Evolutionary conservation across 2,797 vertebrate genomes (phyloP), one percentile per base, ranked within the genome.

Genomic region (Meriones psammophilus): DNA sequence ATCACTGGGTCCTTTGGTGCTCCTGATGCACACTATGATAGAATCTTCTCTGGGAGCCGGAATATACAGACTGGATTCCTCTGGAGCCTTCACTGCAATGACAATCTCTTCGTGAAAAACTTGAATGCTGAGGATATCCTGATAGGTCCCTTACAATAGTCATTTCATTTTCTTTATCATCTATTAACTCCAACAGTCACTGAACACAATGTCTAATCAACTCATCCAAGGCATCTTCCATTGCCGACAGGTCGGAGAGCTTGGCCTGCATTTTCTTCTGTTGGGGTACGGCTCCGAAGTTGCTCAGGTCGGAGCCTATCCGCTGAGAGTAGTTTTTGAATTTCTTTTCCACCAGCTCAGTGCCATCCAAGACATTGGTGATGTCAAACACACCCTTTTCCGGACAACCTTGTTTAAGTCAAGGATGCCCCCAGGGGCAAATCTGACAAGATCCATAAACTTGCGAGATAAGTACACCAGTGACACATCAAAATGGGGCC

Each of bases 21-120:
- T 99, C 95, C 99, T 99, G 92, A 99, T 98, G 1, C 99, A 99
- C n/a, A 99, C 98, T 94, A 99, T 98, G 98, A 99, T 99, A 17
- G 97, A 98, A 86, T 99, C 99, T 83, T 99, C 99, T 96, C 97
- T 99, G 46, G 99, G 99, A 6, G 99, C 93, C 7, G 99, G 99
- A 22, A 99, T 98, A 97, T 99, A 99, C 98, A 99, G 92, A 54
- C 98, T 99, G 78, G 99, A 99, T 97, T 99, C 99, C 94, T 99
- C 99, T 0, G 99, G 99, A 69, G 99, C 99, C 97, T 98, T 99
- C 93, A 99, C 98, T 0, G 99, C 98, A 1, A 99, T 98, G 88
- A 99, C 97, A 6, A 99, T 99, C 98, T 99, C 99, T 60, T 99
- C 99, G 66, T 99, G 98, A 97, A 99, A 99, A 30, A 98, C 98